Evolutionary conservation across 2,888 invertebrate species (phyloP).

Genomic region (Scaptomyza reducta): DNA sequence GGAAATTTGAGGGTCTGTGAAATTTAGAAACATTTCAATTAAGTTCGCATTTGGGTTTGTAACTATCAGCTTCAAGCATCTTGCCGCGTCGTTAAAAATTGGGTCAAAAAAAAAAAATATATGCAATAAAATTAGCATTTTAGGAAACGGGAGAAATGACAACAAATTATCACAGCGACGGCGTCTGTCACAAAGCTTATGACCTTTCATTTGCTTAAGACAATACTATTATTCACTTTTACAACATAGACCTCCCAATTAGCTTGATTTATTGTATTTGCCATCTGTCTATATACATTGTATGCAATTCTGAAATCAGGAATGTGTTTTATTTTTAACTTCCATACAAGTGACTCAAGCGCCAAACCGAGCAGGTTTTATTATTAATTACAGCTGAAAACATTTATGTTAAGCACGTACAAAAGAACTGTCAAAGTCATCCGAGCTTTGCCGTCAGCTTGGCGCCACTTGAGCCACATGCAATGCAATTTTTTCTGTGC

Average conservation of each 20-base stretch:
- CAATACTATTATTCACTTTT: slow-evolving; percentile 62
- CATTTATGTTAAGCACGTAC: slow-evolving; percentile 71
- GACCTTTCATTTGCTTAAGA: slow-evolving; percentile 21
- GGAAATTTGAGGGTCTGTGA: slow-evolving; percentile 42
- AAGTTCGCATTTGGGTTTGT: neutral
- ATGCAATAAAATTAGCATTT: slow-evolving; percentile 56
- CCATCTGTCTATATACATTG: neutral
- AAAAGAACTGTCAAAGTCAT: slow-evolving; percentile 69
- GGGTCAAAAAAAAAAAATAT: slow-evolving; percentile 16
- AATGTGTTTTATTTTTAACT: slow-evolving; percentile 38
- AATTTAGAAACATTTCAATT: slow-evolving; percentile 55
- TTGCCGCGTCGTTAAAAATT: slow-evolving; percentile 43
- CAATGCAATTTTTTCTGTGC: slow-evolving; percentile 52
- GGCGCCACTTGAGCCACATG: slow-evolving; percentile 66
- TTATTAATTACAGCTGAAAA: slow-evolving; percentile 66
- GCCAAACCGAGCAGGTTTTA: slow-evolving; percentile 30
- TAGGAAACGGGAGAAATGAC: slow-evolving; percentile 30
- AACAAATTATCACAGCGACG: slow-evolving; percentile 42
- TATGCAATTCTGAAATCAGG: slow-evolving; percentile 3
- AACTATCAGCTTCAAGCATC: slow-evolving; percentile 59
- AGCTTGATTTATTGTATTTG: slow-evolving; percentile 48
- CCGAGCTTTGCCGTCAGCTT: slow-evolving; percentile 61
- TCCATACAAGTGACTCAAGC: slow-evolving; percentile 8
- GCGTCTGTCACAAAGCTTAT: slow-evolving; percentile 50
- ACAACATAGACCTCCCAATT: slow-evolving; percentile 60